These are phyloP conservation scores for Trochalopteron elliotii DNA, from an alignment of 2,113 vertebrate genomes.

Conservation along the genomic window DNA sequence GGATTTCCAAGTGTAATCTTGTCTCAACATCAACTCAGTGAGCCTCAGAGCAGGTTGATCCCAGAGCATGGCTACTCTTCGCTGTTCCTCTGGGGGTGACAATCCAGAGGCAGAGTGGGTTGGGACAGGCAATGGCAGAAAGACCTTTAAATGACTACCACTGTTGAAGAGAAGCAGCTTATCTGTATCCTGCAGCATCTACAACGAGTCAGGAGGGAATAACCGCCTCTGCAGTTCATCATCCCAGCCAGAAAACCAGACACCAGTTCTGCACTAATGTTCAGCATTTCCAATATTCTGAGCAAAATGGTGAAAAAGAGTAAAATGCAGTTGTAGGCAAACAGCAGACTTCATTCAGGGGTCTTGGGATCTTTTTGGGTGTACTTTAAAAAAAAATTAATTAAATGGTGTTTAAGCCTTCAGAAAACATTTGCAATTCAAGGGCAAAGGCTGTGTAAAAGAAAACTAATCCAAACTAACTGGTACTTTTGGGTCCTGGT, in stretches of 20 bases:
- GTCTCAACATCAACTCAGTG: not conserved
- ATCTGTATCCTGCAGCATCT: not conserved
- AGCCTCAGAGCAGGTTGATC: not conserved
- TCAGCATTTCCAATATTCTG: not conserved
- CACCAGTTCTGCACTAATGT: accelerated
- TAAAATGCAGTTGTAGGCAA: not conserved
- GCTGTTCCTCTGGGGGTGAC: not conserved
- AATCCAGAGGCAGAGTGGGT: accelerated
- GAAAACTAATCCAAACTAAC: not conserved
- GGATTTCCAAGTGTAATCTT: too few relatives aligned
- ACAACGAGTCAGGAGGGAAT: accelerated
- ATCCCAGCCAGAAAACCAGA: not conserved
- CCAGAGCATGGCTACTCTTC: accelerated
- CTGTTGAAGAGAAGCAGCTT: not conserved
- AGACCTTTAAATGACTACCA: not conserved
- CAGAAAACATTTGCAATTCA: not conserved
- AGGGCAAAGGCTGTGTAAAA: not conserved
- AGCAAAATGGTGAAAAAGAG: not conserved
- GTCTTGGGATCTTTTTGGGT: not conserved
- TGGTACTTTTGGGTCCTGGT: not conserved
- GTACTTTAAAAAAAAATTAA: not conserved
- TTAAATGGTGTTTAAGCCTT: not conserved
- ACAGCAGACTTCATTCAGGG: not conserved
- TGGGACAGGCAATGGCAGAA: not conserved
- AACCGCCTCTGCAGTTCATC: accelerated